Evolutionary conservation across 2,888 invertebrate genomes (phyloP), one percentile per base, ranked within the genome.

Genomic region (Andricus quercusramuli): DNA sequence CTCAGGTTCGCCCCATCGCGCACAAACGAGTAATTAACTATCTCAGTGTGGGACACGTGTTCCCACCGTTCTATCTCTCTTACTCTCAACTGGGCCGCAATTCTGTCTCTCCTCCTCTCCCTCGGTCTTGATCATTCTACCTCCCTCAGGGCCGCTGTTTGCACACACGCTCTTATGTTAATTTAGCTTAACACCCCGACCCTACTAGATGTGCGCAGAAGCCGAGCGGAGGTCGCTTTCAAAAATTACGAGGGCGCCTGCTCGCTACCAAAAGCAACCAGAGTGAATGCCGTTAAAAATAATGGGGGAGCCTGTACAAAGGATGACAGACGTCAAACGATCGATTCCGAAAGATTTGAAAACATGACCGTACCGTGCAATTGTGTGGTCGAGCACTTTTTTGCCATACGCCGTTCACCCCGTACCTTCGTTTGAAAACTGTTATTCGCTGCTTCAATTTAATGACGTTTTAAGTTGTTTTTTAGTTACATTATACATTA

Each of bases 21-120:
- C 90, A 89, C 91, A 91, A 92, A 92, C 91, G 91, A 92, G 92
- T 92, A 92, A 92, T 92, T 92, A 92, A 92, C 92, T 91, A 90
- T 92, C 91, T 91, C 90, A 90, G 90, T 87, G 89, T 90, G 90
- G 90, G 91, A 92, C 92, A 92, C 91, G 92, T 92, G 92, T 92
- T 91, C 88, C 88, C 89, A 87, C 86, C 87, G 84, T 87, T 84
- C 84, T 82, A 85, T 80, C 85, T 85, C 83, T 77, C 82, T 82
- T 81, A 41, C 82, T 82, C 70, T 77, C 85, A 70, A 77, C 70
- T 67, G 78, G 79, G 67, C 80, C 74, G 22, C 32, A 74, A 37
- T 70, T 70, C 67, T 67, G 68, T 84, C 80, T 81, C 83, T 15
- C 79, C 82, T 77, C 78, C 79, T 80, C 83, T 79, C 80, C 32